phyloP scores from a whole-genome alignment of 2,888 invertebrate species.

The Cryptus viduatorius region DNA sequence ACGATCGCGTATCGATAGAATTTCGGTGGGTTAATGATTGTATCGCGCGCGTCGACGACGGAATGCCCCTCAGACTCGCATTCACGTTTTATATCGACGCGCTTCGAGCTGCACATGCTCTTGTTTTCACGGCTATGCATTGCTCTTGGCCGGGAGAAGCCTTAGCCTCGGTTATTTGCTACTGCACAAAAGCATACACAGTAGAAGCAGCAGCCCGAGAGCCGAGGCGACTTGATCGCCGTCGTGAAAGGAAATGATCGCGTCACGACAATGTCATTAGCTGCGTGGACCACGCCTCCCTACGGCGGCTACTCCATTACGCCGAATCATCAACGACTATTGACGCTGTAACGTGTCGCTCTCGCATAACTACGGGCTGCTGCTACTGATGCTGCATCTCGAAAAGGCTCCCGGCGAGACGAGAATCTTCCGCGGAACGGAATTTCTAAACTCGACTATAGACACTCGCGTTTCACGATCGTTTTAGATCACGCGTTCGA shows the following conservation, averaged over 20 bases:
- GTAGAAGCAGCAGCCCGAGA: not conserved
- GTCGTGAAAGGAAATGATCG: constrained; percentile 80
- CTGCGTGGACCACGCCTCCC: constrained; percentile 77
- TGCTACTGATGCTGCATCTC: not conserved
- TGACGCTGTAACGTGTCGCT: constrained; percentile 11
- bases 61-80: not conserved
- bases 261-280: constrained; percentile 84
- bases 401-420: constrained; percentile 25
- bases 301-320: constrained; percentile 81
- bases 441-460: not conserved
- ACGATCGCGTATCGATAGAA: constrained; percentile 26
- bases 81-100: not conserved
- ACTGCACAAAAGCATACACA: not conserved
- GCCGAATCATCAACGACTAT: constrained; percentile 78
- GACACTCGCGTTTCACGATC: constrained; percentile 21
- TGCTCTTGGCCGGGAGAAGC: not conserved
- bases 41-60: constrained; percentile 40
- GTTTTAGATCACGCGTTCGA: constrained; percentile 14
- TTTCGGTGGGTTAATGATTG: constrained; percentile 35
- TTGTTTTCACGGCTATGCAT: not conserved
- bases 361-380: not conserved
- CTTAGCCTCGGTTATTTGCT: not conserved
- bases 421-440: not conserved
- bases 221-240: constrained; percentile 25
- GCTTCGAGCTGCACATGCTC: not conserved